Evolutionary conservation across 2,797 vertebrate genomes (phyloP).

Genomic region (Sternotherus odoratus): DNA sequence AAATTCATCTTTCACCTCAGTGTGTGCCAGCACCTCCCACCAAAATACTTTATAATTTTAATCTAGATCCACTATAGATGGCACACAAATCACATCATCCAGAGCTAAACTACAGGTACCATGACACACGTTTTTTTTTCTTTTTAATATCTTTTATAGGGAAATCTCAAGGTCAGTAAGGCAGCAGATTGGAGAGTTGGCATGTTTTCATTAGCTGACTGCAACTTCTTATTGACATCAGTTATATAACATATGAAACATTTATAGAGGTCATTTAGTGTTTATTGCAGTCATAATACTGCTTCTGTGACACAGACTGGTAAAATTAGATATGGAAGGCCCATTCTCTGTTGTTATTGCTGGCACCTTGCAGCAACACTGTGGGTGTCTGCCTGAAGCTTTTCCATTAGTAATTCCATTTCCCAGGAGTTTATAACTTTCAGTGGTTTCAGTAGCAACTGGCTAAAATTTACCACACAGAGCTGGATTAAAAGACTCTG

Average conservation of each 20-base stretch:
- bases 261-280: not conserved
- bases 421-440: conserved; percentile 7
- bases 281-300: not conserved
- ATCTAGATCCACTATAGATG: not conserved
- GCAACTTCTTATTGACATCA: not conserved
- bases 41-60: not conserved
- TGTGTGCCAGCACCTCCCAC: not conserved
- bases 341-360: not conserved
- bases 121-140: not conserved
- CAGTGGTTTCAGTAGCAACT: conserved; percentile 10
- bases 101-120: not conserved
- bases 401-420: not conserved
- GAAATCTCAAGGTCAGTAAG: conserved; percentile 48
- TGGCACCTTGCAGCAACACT: not conserved
- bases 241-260: conserved; percentile 26
- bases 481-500: conserved; percentile 9
- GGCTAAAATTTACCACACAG: not conserved
- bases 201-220: conserved; percentile 31
- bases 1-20: not conserved
- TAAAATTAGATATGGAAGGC: conserved; percentile 6
- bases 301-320: not conserved
- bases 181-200: not conserved
- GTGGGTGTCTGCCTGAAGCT: not conserved
- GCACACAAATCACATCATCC: not conserved
- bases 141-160: not conserved